Base-by-base conservation (phyloP, 2,797 vertebrate species). In the Holocentrus rufus region DNA sequence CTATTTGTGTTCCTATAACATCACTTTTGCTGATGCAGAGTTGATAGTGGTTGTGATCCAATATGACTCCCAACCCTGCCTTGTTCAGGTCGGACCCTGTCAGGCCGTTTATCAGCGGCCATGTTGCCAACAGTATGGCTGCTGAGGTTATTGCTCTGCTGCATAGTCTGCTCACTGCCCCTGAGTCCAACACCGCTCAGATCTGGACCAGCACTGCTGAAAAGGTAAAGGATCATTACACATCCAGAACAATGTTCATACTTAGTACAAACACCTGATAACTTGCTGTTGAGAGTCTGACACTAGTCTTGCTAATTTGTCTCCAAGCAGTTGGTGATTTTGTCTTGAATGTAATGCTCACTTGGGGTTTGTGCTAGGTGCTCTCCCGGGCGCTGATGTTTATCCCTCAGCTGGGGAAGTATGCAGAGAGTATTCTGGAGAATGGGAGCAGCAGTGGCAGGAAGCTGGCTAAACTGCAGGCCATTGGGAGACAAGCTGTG, bases 111-210 rank as follows among this genome's bases (percentile, higher is more conserved):
- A 99, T 99, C 87, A 99, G 98, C 2, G 98, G 98, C 31, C 98
- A 99, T 0, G 98, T 99, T 27, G 98, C 98, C 10, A 99, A 99
- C 91, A 99, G 98, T 87, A 99, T 99, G 98, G 98, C 98, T 8
- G 96, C 98, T 0, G 98, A 99, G 88, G 97, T 99, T 72, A 99
- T 99, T 0, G 98, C 97, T 65, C 88, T 99, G 86, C 94, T 99
- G 1, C 98, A 99, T 58, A 98, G 97, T 86, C 92, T 99, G 72
- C 93, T 99, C 49, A 99, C 97, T 76, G 98, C 98, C 0, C 98
- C 98, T 0, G 98, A 99, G 82, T 98, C 97, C 50, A 99, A 96
- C 66, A 97, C 97, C 0, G 98, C 98, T 83, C 98, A 99, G 77
- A 99, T 99, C 89, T 99, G 98, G 98, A 99, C 97, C 44, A 97